phyloP scores from a whole-genome alignment of 2,888 invertebrate species.

The Leucozona laternaria region DNA sequence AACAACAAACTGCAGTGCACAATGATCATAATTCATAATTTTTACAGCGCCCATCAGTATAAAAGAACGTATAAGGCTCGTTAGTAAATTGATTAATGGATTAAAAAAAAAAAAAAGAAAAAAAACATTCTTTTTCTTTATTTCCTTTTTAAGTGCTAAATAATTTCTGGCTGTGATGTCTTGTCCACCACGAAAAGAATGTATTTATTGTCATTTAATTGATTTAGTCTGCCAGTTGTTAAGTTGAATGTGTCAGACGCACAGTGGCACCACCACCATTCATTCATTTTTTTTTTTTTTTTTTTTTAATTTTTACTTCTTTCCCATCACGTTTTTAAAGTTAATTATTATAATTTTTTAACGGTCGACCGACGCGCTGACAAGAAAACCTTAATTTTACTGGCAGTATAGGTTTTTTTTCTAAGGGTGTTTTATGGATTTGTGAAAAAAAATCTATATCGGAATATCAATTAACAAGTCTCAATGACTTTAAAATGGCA shows the following conservation, averaged over 20 bases:
- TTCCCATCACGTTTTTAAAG: slow-evolving; percentile 33
- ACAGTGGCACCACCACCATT: slow-evolving; percentile 37
- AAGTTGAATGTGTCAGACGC: slow-evolving; percentile 36
- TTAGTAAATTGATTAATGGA: slow-evolving; percentile 73
- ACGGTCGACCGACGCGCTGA: background rate
- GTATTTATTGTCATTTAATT: slow-evolving; percentile 71
- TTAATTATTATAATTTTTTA: slow-evolving; percentile 60
- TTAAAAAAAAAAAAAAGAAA: background rate
- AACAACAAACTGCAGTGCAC: slow-evolving; percentile 51
- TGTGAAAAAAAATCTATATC: slow-evolving; percentile 11
- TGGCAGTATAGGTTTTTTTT: background rate
- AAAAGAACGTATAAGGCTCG: slow-evolving; percentile 31
- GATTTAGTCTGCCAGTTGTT: slow-evolving; percentile 55
- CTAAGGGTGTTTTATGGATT: background rate
- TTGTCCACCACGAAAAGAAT: slow-evolving; percentile 32
- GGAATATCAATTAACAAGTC: too few relatives aligned
- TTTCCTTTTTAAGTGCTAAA: slow-evolving; percentile 11
- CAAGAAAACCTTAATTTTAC: slow-evolving; percentile 9
- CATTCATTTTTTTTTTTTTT: background rate
- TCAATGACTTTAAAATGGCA: too few relatives aligned
- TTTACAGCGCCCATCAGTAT: slow-evolving; percentile 13
- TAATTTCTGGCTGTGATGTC: slow-evolving; percentile 21
- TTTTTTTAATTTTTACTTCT: slow-evolving; percentile 9
- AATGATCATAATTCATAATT: slow-evolving; percentile 69
- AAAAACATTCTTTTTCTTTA: background rate